These are phyloP conservation scores for Lepidurus packardi DNA, from an alignment of 1,140 invertebrate species.

Conservation along the genomic window DNA sequence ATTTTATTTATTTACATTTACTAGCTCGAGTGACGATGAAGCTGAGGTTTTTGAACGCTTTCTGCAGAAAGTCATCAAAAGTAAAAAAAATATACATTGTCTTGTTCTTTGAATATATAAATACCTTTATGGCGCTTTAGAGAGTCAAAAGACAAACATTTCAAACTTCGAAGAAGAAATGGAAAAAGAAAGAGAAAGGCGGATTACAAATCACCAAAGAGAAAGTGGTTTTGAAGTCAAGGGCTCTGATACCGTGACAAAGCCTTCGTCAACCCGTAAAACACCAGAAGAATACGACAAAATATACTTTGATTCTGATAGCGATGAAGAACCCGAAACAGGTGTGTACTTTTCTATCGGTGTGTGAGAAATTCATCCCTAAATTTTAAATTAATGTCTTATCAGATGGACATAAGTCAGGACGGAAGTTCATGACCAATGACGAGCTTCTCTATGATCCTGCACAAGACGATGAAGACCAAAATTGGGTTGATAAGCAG, in stretches of 20 bases:
- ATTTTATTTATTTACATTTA: background rate
- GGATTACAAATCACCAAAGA: constrained; percentile 23
- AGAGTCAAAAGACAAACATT: background rate
- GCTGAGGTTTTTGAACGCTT: constrained; percentile 29
- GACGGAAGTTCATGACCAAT: constrained; percentile 41
- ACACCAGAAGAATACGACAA: constrained; percentile 44
- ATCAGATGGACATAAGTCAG: constrained; percentile 34
- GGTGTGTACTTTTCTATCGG: constrained; percentile 27
- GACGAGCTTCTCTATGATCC: constrained; percentile 57
- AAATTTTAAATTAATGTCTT: constrained; percentile 19
- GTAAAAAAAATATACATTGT: background rate
- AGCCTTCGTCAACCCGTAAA: constrained; percentile 22
- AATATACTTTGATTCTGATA: constrained; percentile 51
- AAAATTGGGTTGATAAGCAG: constrained; percentile 52
- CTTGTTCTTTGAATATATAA: background rate
- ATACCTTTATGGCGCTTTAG: background rate
- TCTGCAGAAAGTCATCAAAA: background rate
- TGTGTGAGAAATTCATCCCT: background rate
- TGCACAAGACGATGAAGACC: constrained; percentile 53
- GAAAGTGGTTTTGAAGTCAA: background rate
- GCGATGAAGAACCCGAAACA: constrained; percentile 43
- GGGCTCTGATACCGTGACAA: background rate
- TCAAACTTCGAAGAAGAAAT: constrained; percentile 34
- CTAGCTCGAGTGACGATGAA: constrained; percentile 34
- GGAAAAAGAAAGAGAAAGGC: constrained; percentile 24